Percentiles rank a stretch among this genome's conserved stretches.
These are phyloP conservation scores for Eupithecia tripunctaria DNA, from an alignment of 2,888 invertebrate species.

Conservation along the genomic window DNA sequence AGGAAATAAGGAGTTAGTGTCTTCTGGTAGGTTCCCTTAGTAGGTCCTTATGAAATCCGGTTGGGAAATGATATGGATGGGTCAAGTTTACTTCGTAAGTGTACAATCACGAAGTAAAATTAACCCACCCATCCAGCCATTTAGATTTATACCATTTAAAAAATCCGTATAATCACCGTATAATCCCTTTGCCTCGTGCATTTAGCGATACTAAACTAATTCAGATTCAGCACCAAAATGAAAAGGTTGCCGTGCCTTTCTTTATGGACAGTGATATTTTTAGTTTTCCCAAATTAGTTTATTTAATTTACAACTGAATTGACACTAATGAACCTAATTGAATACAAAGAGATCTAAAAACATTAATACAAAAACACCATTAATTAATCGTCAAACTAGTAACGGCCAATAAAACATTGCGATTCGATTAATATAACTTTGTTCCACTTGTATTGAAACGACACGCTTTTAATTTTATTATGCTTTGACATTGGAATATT, in stretches of 20 bases:
- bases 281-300: too few species aligned
- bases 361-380: background rate
- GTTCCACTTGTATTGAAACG: conserved; percentile 49
- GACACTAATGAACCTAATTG: background rate
- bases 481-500: conserved; percentile 41
- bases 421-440: conserved; percentile 54
- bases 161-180: background rate
- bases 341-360: background rate
- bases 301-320: background rate
- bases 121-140: background rate
- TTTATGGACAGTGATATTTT: background rate
- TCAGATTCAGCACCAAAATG: too few species aligned
- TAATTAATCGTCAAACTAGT: conserved; percentile 40
- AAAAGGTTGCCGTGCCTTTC: background rate
- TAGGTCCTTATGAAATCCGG: background rate
- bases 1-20: background rate
- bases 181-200: background rate
- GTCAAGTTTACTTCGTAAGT: background rate
- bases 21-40: background rate
- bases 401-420: conserved; percentile 47
- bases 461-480: conserved; percentile 42
- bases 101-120: too few species aligned
- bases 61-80: background rate
- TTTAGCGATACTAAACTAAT: background rate
- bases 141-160: background rate